Evolutionary conservation across 2,797 vertebrate species (phyloP).

Genomic region (Chelonia mydas): DNA sequence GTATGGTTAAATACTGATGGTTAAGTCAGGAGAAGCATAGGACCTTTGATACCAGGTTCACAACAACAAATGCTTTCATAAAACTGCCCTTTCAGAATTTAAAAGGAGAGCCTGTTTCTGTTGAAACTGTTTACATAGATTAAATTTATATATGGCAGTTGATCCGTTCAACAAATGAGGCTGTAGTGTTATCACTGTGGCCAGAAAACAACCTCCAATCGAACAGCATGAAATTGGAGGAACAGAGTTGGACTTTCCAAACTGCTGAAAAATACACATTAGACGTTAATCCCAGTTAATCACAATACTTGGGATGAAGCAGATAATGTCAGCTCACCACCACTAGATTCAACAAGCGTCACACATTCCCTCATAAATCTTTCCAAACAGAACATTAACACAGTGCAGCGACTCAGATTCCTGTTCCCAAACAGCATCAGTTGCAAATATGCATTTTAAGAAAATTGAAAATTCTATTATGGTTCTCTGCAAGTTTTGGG

Average conservation of each 20-base stretch:
- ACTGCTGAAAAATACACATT: constrained; percentile 20
- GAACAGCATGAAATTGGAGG: constrained; percentile 1
- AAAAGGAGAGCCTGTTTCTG: background rate
- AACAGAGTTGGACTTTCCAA: constrained; percentile 21
- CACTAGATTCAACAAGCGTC: background rate
- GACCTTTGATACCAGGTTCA: background rate
- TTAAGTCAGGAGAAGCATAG: background rate
- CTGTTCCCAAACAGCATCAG: background rate
- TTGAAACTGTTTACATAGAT: background rate
- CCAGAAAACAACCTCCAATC: background rate
- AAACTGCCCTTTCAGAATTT: background rate
- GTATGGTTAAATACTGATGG: background rate
- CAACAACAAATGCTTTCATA: background rate
- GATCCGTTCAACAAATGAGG: background rate
- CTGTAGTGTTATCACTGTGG: background rate
- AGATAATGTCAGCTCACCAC: background rate
- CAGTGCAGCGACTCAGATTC: background rate
- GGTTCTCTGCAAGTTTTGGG: background rate
- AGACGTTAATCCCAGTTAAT: constrained; percentile 14
- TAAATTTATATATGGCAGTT: background rate
- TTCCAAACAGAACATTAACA: background rate
- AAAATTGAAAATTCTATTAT: background rate
- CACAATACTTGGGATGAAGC: background rate
- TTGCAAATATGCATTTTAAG: background rate
- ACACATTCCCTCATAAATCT: background rate